Evolutionary conservation across 2,888 invertebrate species (phyloP).

Genomic region (Amphipyra tragopoginis): DNA sequence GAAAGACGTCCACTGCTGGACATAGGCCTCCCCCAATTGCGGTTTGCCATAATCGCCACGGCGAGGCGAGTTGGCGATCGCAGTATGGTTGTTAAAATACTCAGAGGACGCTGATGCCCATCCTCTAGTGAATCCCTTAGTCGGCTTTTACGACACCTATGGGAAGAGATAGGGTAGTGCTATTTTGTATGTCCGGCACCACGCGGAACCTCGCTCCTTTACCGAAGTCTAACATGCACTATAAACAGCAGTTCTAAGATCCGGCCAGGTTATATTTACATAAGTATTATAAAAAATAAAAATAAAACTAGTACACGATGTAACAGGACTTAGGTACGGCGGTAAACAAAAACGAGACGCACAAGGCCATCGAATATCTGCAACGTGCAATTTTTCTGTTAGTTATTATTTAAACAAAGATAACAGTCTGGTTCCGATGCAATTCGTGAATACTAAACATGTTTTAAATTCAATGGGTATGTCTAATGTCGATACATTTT

Average conservation of each 20-base stretch:
- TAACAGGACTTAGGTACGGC: slow-evolving; percentile 55
- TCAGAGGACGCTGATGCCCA: too few species aligned
- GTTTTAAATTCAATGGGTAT: slow-evolving; percentile 12
- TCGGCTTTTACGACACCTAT: too few species aligned
- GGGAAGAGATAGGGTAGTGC: too few species aligned
- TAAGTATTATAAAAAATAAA: slow-evolving; percentile 34
- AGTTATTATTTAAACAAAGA: slow-evolving; percentile 47
- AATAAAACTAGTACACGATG: slow-evolving; percentile 48
- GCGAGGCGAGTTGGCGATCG: too few species aligned
- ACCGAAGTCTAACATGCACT: slow-evolving; percentile 11
- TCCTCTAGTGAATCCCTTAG: too few species aligned
- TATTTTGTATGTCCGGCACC: too few species aligned
- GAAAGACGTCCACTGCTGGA: too few species aligned
- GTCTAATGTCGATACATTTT: slow-evolving; percentile 1
- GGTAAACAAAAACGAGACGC: slow-evolving; percentile 53
- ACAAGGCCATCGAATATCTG: slow-evolving; percentile 53
- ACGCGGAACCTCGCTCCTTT: too few species aligned
- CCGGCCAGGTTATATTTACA: slow-evolving; percentile 39
- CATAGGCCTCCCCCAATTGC: too few species aligned
- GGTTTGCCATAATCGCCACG: too few species aligned
- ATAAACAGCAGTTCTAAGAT: slow-evolving; percentile 25
- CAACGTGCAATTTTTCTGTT: slow-evolving; percentile 46
- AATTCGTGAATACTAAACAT: slow-evolving; percentile 38
- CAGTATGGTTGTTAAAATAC: too few species aligned
- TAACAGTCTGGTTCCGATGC: slow-evolving; percentile 20